Evolutionary conservation across 2,888 invertebrate genomes (phyloP), one percentile per base, ranked within the genome.

Genomic region (Nasonia oneida): DNA sequence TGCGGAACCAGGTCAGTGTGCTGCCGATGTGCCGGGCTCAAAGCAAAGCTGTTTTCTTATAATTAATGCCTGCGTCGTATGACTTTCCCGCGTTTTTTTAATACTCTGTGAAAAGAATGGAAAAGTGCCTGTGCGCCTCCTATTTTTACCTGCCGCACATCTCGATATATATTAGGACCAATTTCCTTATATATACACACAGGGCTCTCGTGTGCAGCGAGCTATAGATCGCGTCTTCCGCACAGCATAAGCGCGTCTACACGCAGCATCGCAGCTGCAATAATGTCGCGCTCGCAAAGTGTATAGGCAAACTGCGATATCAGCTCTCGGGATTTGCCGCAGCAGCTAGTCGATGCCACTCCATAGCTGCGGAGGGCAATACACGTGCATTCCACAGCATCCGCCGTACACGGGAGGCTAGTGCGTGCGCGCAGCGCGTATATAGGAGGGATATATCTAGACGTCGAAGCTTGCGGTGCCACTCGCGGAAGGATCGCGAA

Each of bases 401-500:
- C 67, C 67, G 29, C 33, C 33, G 12, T 14, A 53, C 15, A 18
- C 15, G 15, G 0, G 10, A 6, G 10, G 14, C 29, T 29, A 29
- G n/a, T 29, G 67, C 23, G 67, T 14, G 33, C 23, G 10, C 4
- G 5, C 18, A 61, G 23, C 12, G 29, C 6, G 0, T 47, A 2
- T 47, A 47, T 47, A 6, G 57, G 57, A 57, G 33, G 33, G 67
- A 67, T 29, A 33, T 29, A 67, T 29, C 23, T 29, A 67, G 67
- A 67, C 23, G 67, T 67, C 67, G 67, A 67, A 67, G 67, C 67
- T 67, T 67, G 67, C 67, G 67, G 67, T 67, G 61, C 61, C 53
- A 42, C 47, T 29, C 76, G 77, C 64, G 81, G 78, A 77, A 85
- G 82, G 82, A 74, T 85, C 78, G 82, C 85, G 82, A 82, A 79